A percentile compares a stretch with the other conserved stretches of the same genome.
These are phyloP conservation scores for Steatocranus sp. DNA, from an alignment of 2,797 vertebrate genomes.

Conservation along the genomic window DNA sequence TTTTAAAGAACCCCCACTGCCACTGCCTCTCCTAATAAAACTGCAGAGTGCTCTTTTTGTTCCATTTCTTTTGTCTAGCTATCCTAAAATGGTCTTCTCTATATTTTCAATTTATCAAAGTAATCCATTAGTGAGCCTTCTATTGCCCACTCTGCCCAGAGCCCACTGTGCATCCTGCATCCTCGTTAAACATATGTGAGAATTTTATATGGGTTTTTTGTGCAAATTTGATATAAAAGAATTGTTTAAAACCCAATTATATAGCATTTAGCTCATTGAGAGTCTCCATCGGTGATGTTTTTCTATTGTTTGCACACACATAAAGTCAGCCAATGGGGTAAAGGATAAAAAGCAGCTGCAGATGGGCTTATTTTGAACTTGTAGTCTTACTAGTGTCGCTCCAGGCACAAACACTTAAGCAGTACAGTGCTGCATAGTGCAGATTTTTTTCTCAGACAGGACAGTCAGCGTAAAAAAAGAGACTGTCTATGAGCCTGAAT, in stretches of 20 bases:
- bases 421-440: constrained; percentile 3
- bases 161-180: neutral
- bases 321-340: constrained; percentile 15
- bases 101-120: constrained; percentile 27
- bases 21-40: neutral
- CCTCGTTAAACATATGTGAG: constrained; percentile 1
- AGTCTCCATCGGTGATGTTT: neutral
- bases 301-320: constrained; percentile 28
- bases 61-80: constrained; percentile 10
- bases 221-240: neutral
- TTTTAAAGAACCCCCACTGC: constrained; percentile 13
- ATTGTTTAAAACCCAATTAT: neutral
- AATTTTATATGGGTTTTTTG: neutral
- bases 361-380: constrained; percentile 25
- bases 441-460: constrained; percentile 18
- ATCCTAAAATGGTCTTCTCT: constrained; percentile 7
- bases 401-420: constrained; percentile 25
- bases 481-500: neutral
- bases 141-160: constrained; percentile 3
- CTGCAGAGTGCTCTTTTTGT: constrained; percentile 20
- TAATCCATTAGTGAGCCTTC: constrained; percentile 19
- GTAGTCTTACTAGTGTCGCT: constrained; percentile 15
- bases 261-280: neutral
- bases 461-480: constrained; percentile 11
- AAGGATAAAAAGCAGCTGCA: constrained; percentile 31